phyloP scores from a whole-genome alignment of 2,888 invertebrate genomes.

The Adelphocoris suturalis region DNA sequence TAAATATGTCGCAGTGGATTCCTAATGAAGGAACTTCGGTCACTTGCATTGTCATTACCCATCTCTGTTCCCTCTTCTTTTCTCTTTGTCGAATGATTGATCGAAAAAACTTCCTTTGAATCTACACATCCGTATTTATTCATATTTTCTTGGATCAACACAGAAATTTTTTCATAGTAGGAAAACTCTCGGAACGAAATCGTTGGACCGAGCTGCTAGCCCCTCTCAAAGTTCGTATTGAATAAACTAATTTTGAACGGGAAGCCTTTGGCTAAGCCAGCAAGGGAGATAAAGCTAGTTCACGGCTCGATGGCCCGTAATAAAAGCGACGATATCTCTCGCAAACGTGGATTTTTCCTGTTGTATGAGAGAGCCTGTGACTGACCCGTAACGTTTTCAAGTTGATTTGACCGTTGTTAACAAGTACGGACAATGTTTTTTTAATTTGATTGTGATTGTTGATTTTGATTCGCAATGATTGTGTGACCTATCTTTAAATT shows the following conservation, averaged over 20 bases:
- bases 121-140: background rate
- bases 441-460: too few species aligned
- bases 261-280: slow-evolving; percentile 4
- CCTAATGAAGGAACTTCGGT: too few species aligned
- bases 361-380: background rate
- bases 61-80: too few species aligned
- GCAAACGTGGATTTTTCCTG: background rate
- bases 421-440: too few species aligned
- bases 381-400: too few species aligned
- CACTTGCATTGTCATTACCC: too few species aligned
- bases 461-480: too few species aligned
- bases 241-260: slow-evolving; percentile 39
- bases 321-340: slow-evolving; percentile 2
- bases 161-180: background rate
- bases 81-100: too few species aligned
- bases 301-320: slow-evolving; percentile 9
- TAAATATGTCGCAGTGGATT: too few species aligned
- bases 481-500: too few species aligned
- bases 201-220: background rate
- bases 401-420: too few species aligned
- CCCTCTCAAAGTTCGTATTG: slow-evolving; percentile 32
- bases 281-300: slow-evolving; percentile 11
- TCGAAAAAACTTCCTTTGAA: too few species aligned
- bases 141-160: background rate
- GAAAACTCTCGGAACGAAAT: background rate